A percentile compares a stretch with the other conserved stretches of the same genome.
Evolutionary conservation across 2,888 invertebrate genomes (phyloP).

Genomic region (Drosophila atripex): DNA sequence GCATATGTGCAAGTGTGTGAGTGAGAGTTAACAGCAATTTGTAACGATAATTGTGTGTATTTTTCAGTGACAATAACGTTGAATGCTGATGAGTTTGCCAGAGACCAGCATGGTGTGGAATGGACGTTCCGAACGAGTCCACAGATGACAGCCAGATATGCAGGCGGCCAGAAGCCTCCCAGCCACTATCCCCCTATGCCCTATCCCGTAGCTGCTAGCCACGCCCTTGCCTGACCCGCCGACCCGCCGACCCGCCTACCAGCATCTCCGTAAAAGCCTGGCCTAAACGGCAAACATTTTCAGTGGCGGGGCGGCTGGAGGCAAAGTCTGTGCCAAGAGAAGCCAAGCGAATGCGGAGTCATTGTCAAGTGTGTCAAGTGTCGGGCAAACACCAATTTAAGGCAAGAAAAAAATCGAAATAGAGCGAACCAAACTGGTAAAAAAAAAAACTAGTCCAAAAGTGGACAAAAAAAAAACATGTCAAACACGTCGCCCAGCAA

Average conservation of each 20-base stretch:
- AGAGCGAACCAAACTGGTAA: neutral
- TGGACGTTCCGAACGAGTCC: constrained; percentile 49
- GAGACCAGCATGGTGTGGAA: constrained; percentile 46
- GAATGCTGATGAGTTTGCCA: constrained; percentile 75
- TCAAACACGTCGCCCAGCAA: constrained; percentile 55
- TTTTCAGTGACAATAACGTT: constrained; percentile 78
- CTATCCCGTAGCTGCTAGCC: neutral
- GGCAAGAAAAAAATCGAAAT: constrained; percentile 17
- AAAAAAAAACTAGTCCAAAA: constrained; percentile 22
- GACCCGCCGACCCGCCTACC: neutral
- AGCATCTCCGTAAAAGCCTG: constrained; percentile 35
- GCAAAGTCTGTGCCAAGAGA: constrained; percentile 30
- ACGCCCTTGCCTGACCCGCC: neutral
- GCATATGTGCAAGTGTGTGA: constrained; percentile 1
- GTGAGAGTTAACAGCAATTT: constrained; percentile 75
- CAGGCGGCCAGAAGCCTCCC: constrained; percentile 10
- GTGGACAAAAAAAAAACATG: constrained; percentile 26
- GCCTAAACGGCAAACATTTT: constrained; percentile 69
- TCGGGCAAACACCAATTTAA: constrained; percentile 65
- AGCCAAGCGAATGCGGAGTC: constrained; percentile 60
- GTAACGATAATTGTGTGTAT: constrained; percentile 78
- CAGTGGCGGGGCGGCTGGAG: constrained; percentile 54
- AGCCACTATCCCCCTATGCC: neutral
- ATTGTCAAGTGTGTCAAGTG: constrained; percentile 61
- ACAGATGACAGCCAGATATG: constrained; percentile 39